Evolutionary conservation across 2,113 vertebrate species (phyloP), one percentile per base, ranked within the genome.

Genomic region (Brachyhypopomus occidentalis): DNA sequence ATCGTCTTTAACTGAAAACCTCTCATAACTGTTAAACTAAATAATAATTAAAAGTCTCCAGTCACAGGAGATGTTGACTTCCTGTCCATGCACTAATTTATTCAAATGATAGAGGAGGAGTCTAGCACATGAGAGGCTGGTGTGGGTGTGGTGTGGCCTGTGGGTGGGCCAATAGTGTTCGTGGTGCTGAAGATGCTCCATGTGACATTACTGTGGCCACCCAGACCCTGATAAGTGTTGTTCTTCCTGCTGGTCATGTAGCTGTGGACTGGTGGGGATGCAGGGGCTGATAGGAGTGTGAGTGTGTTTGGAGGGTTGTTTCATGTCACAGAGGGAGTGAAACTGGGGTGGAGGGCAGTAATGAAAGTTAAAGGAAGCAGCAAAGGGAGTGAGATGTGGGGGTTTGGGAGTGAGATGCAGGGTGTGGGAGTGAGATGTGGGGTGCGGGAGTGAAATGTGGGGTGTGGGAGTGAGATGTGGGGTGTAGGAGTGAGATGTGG

Each of bases 31-130:
- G 95, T 94, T 94, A 94, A 95, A 95, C 96, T 95, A 95, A 95
- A 94, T 92, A 95, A 95, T 93, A 96, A 96, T 96, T 96, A 97
- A 96, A 95, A 93, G 94, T 92, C 93, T 94, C 94, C 91, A 93
- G 95, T 94, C 94, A 90, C 93, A 95, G 94, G 94, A 95, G 59
- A 66, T 56, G 60, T 82, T 84, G 94, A 71, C 80, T 91, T 91
- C 90, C 88, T 90, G 91, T 93, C 94, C 94, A 92, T 92, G 89
- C 84, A 92, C 90, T 93, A 95, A 95, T 95, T 95, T 95, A 92
- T 94, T 94, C 93, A 94, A 95, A 95, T 95, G 93, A 89, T 90
- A 91, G 92, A 91, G 91, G 91, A 90, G 87, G 16, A 8, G 90
- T 91, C 88, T 91, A 90, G 88, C 92, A 93, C 95, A 95, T 92